Evolutionary conservation across 2,888 invertebrate genomes (phyloP), one percentile per base, ranked within the genome.

Genomic region (Cosmopolites sordidus): DNA sequence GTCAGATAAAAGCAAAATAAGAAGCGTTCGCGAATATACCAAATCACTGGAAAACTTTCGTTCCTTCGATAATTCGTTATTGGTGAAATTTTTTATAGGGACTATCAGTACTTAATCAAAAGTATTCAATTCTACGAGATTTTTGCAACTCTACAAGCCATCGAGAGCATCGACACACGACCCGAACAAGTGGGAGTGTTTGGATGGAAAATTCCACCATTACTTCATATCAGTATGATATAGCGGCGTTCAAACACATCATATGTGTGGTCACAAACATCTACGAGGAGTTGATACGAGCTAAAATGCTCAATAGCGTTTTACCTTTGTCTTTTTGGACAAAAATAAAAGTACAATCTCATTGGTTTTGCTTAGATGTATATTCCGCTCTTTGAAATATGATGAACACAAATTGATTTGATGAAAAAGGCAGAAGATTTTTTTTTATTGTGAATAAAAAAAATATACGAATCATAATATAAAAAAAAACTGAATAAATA

Each of bases 181-280:
- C 72, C 82, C 85, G 38, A 83, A 86, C 66, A 92, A 92, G 73
- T 96, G 95, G 95, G 91, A 91, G 70, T 88, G 84, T 96, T 54
- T 92, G 92, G 68, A 92, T 94, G 59, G 95, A 96, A 80, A 94
- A 96, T 76, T 79, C 87, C 58, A 89, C 92, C 16, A 98, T 98
- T 78, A 94, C 97, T 45, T 96, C 97, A 84, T 95, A 56, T 92
- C 95, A 0, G 94, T 95, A 92, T 77, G 92, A 96, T 75, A 79
- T 82, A 33, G 83, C 83, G 47, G 82, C 83, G 43, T 93, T 93
- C 74, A 79, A 80, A 62, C 78, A 80, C 62, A 88, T 93, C 59
- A 83, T 84, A 66, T 70, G 75, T 29, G 80, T 87, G 5, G 85
- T 90, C 73, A 75, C 78, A 45, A 70, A 73, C 48, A 79, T 80